phyloP scores from a whole-genome alignment of 1,140 invertebrate species.

The Polyergus mexicanus region DNA sequence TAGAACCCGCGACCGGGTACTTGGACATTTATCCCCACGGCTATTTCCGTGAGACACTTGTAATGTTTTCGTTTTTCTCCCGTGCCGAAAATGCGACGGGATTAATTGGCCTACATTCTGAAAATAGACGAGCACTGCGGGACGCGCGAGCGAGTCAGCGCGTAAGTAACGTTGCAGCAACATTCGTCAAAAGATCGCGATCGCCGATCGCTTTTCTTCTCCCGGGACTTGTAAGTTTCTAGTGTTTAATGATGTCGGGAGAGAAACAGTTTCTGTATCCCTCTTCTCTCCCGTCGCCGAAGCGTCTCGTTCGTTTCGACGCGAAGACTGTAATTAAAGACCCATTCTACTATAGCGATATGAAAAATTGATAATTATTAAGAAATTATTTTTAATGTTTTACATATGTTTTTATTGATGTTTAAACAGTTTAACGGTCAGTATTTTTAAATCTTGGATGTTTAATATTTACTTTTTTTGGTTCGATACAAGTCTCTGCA shows the following conservation, averaged over 20 bases:
- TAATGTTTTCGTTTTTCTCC: conserved; percentile 75
- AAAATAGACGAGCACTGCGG: conserved; percentile 70
- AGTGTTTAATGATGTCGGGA: not conserved
- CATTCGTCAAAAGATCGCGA: conserved; percentile 20
- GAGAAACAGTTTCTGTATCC: not conserved
- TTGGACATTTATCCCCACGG: conserved; percentile 67
- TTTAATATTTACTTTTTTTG: too few relatives aligned
- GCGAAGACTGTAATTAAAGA: not conserved
- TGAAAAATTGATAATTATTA: too few relatives aligned
- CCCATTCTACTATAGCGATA: too few relatives aligned
- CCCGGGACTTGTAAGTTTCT: not conserved
- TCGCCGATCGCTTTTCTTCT: not conserved
- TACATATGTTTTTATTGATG: too few relatives aligned
- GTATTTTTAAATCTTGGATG: too few relatives aligned
- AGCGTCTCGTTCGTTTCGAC: not conserved
- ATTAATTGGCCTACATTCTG: conserved; percentile 79
- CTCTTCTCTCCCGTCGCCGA: not conserved
- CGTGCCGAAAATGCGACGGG: conserved; percentile 69
- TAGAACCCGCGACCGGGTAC: conserved; percentile 30
- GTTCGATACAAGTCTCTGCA: too few relatives aligned
- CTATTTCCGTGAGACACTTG: conserved; percentile 76
- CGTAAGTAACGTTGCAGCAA: not conserved
- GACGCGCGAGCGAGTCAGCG: not conserved
- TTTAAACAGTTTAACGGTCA: too few relatives aligned
- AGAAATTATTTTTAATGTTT: too few relatives aligned